These are phyloP conservation scores for Tanaodytes sp. DNA, from an alignment of 2,888 invertebrate species.

Conservation along the genomic window DNA sequence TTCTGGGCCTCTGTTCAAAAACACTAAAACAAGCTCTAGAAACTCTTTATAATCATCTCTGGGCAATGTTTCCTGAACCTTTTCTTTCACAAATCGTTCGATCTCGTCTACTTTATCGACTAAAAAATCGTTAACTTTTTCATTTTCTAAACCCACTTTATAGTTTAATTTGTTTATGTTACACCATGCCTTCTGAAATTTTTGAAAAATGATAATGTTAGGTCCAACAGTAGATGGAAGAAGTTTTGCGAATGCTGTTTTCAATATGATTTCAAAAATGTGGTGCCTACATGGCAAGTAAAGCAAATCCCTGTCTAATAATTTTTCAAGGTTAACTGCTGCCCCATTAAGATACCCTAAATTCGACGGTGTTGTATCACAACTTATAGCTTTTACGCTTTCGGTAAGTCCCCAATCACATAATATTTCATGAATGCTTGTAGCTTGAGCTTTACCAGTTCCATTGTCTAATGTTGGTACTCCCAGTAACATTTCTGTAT, in stretches of 20 bases:
- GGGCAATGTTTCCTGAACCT: no score
- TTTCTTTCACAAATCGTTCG: no score
- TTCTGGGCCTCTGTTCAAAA: no score
- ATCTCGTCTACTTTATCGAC: not conserved
- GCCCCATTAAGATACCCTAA: not conserved
- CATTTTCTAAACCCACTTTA: not conserved
- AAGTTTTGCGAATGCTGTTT: not conserved
- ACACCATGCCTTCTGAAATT: not conserved
- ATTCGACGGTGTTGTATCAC: not conserved
- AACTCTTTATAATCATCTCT: no score
- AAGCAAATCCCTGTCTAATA: not conserved
- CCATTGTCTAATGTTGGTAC: constrained; percentile 48
- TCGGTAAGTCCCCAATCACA: not conserved
- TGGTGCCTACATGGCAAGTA: not conserved
- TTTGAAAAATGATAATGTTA: not conserved
- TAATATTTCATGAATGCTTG: not conserved
- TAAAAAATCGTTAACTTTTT: not conserved
- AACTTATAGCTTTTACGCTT: not conserved
- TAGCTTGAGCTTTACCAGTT: not conserved
- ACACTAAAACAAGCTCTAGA: no score
- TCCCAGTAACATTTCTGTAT: not conserved
- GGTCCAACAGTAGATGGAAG: not conserved
- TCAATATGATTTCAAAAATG: not conserved
- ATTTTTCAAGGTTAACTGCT: not conserved
- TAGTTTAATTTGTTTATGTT: not conserved